A percentile compares a stretch with the other conserved stretches of the same genome.
Conservation (phyloP, 2,113 vertebrate genomes). For the Istiophorus platypterus region DNA sequence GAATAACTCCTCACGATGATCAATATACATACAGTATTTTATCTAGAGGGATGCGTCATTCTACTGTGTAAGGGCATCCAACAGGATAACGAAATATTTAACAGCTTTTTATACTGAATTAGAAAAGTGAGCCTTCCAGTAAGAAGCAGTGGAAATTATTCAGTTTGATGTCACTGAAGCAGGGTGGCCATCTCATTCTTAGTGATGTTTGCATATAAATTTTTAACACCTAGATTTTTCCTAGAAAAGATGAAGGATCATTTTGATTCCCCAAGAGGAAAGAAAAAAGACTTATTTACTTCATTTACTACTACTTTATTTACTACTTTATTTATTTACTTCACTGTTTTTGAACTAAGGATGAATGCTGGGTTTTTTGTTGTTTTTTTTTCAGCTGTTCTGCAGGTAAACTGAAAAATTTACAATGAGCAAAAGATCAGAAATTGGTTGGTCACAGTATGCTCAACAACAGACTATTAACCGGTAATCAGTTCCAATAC, state of each 20-base stretch:
- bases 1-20: constrained; percentile 42
- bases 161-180: neutral
- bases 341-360: constrained; percentile 1
- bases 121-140: constrained; percentile 1
- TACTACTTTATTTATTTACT: neutral
- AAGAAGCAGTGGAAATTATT: neutral
- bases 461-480: neutral
- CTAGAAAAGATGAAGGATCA: neutral
- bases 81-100: constrained; percentile 2
- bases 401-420: neutral
- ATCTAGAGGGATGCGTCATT: constrained; percentile 53
- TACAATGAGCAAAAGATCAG: neutral
- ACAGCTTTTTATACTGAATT: constrained; percentile 11
- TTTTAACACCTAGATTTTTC: neutral
- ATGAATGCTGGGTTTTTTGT: neutral
- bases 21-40: constrained; percentile 31
- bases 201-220: neutral
- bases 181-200: neutral
- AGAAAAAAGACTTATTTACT: too few species aligned
- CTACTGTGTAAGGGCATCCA: neutral
- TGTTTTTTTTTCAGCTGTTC: neutral
- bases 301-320: too few species aligned
- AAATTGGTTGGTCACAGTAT: neutral
- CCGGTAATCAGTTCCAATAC: neutral
- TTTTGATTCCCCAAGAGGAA: too few species aligned